These are phyloP conservation scores for Megalops cyprinoides DNA, from an alignment of 2,797 vertebrate genomes.

Conservation along the genomic window DNA sequence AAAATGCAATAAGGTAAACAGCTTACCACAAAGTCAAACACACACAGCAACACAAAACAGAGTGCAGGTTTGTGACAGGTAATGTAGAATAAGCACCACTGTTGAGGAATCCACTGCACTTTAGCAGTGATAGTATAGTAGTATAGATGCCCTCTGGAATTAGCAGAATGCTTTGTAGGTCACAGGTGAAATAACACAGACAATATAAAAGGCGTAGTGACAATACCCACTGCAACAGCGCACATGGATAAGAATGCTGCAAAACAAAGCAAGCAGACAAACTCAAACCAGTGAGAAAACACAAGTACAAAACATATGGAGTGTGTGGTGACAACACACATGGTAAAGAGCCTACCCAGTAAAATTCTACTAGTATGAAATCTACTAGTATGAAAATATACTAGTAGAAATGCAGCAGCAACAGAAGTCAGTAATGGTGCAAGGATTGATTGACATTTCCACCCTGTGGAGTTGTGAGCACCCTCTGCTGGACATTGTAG, in stretches of 20 bases:
- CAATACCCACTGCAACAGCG: not conserved
- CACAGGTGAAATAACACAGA: not conserved
- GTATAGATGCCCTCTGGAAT: not conserved
- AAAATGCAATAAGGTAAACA: not conserved
- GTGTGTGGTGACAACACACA: too few species aligned
- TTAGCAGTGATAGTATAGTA: not conserved
- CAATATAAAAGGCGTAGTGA: not conserved
- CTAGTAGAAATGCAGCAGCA: not conserved
- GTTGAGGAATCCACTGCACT: not conserved
- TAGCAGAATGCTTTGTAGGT: not conserved
- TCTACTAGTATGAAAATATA: not conserved
- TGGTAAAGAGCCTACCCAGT: not conserved
- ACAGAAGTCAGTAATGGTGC: not conserved
- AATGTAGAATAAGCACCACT: not conserved
- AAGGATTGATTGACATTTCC: conserved; percentile 2
- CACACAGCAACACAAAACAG: not conserved
- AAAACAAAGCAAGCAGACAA: not conserved
- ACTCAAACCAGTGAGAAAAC: not conserved
- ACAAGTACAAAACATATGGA: not conserved
- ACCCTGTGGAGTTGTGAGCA: conserved; percentile 31
- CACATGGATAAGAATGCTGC: not conserved
- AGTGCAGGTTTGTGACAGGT: not conserved
- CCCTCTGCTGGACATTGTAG: conserved; percentile 44
- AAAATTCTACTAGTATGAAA: not conserved
- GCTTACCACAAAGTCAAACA: not conserved